These are phyloP conservation scores for Balaenoptera acutorostrata DNA, from an alignment of 2,113 vertebrate species.

Conservation along the genomic window DNA sequence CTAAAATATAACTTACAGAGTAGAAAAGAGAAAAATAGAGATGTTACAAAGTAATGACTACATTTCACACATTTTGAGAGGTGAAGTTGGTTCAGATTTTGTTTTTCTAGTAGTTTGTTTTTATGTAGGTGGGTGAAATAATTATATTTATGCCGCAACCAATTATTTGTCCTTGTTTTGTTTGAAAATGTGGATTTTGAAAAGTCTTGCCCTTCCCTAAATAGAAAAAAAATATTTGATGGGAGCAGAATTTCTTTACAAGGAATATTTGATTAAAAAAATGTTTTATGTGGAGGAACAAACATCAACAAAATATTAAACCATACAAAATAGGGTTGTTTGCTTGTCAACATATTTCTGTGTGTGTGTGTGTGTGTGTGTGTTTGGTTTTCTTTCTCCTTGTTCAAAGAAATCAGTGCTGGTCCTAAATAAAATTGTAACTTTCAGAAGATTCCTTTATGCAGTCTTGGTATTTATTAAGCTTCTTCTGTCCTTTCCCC, in stretches of 20 bases:
- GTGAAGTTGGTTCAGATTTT: not conserved
- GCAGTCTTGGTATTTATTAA: not conserved
- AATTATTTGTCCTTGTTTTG: not conserved
- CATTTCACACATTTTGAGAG: not conserved
- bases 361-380: not conserved
- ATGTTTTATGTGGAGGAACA: not conserved
- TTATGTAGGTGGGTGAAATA: not conserved
- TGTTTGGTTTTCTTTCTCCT: not conserved
- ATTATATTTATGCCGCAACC: not conserved
- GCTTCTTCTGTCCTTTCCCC: not conserved
- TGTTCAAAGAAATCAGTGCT: not conserved
- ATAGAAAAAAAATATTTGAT: not conserved
- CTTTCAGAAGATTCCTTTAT: not conserved
- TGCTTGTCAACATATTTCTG: not conserved
- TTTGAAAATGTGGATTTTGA: constrained; percentile 21
- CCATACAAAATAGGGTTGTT: not conserved
- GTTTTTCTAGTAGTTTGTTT: not conserved
- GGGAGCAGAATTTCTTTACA: not conserved
- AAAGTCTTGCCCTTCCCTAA: not conserved
- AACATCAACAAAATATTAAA: not conserved
- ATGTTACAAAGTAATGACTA: not conserved
- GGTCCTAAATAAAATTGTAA: not conserved
- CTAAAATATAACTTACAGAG: not conserved
- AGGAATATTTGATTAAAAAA: not conserved
- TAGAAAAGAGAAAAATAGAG: not conserved